A percentile compares a stretch with the other conserved stretches of the same genome.
phyloP scores from a whole-genome alignment of 2,888 invertebrate genomes.

The Scaptomyza caliginosa region DNA sequence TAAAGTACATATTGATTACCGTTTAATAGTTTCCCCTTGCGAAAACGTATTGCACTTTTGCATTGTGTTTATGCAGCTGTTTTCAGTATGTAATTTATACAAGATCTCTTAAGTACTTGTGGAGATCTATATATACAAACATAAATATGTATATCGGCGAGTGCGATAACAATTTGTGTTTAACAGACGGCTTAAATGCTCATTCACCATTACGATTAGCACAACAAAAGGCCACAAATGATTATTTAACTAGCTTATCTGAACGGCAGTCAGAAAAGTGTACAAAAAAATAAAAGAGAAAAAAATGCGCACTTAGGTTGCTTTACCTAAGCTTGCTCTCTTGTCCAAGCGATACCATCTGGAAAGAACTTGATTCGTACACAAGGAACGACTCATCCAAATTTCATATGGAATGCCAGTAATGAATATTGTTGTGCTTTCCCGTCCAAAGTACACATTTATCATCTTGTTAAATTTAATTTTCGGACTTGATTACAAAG shows the following conservation, averaged over 20 bases:
- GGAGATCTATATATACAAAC: background rate
- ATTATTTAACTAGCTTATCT: slow-evolving; percentile 43
- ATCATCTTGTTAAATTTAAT: slow-evolving; percentile 16
- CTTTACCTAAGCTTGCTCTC: background rate
- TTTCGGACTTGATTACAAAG: slow-evolving; percentile 15
- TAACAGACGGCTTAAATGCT: slow-evolving; percentile 4
- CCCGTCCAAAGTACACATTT: slow-evolving; percentile 37
- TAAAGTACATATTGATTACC: background rate
- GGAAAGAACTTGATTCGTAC: background rate
- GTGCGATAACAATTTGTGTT: background rate
- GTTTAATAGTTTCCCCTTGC: background rate
- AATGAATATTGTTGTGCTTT: slow-evolving; percentile 9
- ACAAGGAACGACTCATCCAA: slow-evolving; percentile 30
- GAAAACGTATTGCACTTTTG: slow-evolving; percentile 3
- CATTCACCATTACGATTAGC: slow-evolving; percentile 30
- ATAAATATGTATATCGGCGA: background rate
- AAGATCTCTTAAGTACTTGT: no score
- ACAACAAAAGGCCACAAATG: slow-evolving; percentile 12
- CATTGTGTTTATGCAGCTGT: background rate
- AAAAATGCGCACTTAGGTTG: slow-evolving; percentile 30
- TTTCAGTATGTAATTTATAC: background rate
- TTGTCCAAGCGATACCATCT: slow-evolving; percentile 21
- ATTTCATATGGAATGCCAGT: slow-evolving; percentile 30
- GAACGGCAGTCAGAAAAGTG: slow-evolving; percentile 15
- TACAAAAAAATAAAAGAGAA: no score